Evolutionary conservation across 2,797 vertebrate genomes (phyloP).

Genomic region (Scolopax bukidnonensis): DNA sequence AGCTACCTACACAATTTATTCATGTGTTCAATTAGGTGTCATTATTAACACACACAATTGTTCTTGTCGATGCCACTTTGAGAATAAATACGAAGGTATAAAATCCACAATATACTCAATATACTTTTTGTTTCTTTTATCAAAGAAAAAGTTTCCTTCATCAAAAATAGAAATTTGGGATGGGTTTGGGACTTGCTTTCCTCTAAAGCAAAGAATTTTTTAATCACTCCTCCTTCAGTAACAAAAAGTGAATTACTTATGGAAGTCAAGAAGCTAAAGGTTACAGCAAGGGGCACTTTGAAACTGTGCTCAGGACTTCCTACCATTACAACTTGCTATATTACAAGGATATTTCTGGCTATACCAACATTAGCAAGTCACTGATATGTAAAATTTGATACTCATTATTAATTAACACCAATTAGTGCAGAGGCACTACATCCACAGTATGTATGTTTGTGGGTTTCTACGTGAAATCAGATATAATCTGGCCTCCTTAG

Average conservation of each 20-base stretch:
- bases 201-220: not conserved
- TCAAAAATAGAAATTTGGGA: not conserved
- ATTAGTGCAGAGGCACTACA: not conserved
- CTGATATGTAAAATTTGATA: not conserved
- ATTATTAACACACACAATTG: not conserved
- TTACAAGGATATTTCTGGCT: not conserved
- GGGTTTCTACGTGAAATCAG: not conserved
- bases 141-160: not conserved
- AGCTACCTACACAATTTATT: not conserved
- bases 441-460: rapidly evolving
- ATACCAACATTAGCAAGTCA: not conserved
- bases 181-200: not conserved
- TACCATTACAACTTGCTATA: not conserved
- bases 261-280: not conserved
- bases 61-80: not conserved
- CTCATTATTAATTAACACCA: not conserved
- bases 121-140: not conserved
- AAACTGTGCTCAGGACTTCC: not conserved
- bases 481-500: not conserved
- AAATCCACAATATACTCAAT: not conserved
- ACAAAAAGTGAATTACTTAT: not conserved
- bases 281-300: not conserved
- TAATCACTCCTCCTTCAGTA: not conserved
- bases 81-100: not conserved
- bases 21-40: not conserved